Percentiles rank a stretch among this genome's conserved stretches.
These are phyloP conservation scores for Cryptoblepharus egeriae DNA, from an alignment of 2,797 vertebrate genomes.

Conservation along the genomic window DNA sequence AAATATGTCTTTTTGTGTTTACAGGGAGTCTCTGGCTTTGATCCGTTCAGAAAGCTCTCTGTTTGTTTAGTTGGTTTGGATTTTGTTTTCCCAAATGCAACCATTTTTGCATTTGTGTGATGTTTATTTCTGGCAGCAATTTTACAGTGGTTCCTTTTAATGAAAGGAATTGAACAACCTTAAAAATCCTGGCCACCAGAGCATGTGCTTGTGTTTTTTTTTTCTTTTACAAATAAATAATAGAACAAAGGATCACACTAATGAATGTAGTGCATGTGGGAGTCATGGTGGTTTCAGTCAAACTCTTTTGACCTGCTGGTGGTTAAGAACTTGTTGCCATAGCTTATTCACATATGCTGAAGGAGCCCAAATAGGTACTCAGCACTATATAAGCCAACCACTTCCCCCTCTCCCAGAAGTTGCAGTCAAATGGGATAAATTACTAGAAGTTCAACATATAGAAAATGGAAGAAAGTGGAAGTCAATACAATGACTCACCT, in stretches of 20 bases:
- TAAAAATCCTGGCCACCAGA: neutral
- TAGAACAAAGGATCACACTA: neutral
- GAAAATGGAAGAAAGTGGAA: too few relatives aligned
- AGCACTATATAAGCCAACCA: too few relatives aligned
- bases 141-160: neutral
- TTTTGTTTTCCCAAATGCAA: neutral
- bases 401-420: too few relatives aligned
- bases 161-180: neutral
- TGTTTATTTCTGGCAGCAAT: neutral
- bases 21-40: neutral
- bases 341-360: neutral
- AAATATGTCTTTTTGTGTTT: neutral
- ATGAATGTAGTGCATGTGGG: too few relatives aligned
- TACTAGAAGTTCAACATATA: too few relatives aligned
- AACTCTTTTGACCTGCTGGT: neutral
- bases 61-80: slow-evolving; percentile 10
- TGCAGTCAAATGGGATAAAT: too few relatives aligned
- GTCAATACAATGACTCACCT: too few relatives aligned
- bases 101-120: neutral
- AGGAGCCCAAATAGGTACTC: too few relatives aligned
- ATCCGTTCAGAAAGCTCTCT: neutral
- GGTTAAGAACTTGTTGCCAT: neutral
- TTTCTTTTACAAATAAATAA: neutral
- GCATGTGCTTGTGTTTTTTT: neutral
- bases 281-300: neutral